Percentiles rank a stretch among this genome's conserved stretches.
phyloP scores from a whole-genome alignment of 1,140 invertebrate species.

The Anthonomus grandis region DNA sequence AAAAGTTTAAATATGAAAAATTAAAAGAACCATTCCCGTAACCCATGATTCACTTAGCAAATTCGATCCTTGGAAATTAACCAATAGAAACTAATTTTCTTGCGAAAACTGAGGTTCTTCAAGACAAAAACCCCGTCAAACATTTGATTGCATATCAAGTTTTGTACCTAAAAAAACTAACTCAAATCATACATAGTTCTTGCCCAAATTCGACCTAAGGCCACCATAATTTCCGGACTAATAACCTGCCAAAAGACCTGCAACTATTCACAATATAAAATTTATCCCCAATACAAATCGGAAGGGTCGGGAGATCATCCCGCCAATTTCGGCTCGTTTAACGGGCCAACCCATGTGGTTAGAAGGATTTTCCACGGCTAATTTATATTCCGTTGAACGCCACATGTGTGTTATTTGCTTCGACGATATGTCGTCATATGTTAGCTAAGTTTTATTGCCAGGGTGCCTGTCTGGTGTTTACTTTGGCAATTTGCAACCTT shows the following conservation, averaged over 20 bases:
- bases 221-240: neutral
- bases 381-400: conserved; percentile 33
- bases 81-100: no score
- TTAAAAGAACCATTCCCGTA: no score
- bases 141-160: no score
- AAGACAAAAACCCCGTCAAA: no score
- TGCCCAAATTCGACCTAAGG: neutral
- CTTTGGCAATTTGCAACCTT: conserved; percentile 16
- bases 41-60: no score
- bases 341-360: conserved; percentile 29
- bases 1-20: no score
- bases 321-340: conserved; percentile 6
- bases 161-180: no score
- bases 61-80: no score
- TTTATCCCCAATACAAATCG: conserved; percentile 17
- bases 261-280: neutral
- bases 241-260: neutral
- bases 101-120: no score
- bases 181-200: no score
- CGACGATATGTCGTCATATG: conserved; percentile 25
- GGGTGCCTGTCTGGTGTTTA: conserved; percentile 14
- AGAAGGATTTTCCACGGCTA: conserved; percentile 35
- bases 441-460: conserved; percentile 11
- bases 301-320: conserved; percentile 5
- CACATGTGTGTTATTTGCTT: conserved; percentile 25